These are phyloP conservation scores for Sarcophaga variegata DNA, from an alignment of 2,888 invertebrate genomes.

Conservation along the genomic window DNA sequence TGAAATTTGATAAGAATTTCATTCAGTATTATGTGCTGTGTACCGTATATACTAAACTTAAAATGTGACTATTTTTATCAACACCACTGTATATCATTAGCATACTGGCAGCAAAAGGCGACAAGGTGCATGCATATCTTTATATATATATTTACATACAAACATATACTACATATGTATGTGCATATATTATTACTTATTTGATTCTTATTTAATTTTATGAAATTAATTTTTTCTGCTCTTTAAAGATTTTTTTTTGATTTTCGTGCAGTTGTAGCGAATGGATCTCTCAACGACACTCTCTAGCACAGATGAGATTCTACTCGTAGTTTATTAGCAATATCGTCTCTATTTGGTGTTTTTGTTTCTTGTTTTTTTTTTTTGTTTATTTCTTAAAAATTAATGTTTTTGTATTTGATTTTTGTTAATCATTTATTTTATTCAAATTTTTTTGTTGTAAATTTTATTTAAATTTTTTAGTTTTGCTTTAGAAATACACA, in stretches of 20 bases:
- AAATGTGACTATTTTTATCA: not conserved
- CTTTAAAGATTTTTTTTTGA: not conserved
- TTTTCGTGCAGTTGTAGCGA: not conserved
- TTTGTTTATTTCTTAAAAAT: slow-evolving; percentile 16
- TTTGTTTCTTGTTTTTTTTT: not conserved
- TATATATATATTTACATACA: not conserved
- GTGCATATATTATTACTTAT: slow-evolving; percentile 13
- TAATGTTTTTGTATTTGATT: slow-evolving; percentile 4
- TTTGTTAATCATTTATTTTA: slow-evolving; percentile 29
- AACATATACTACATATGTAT: not conserved
- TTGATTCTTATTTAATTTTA: slow-evolving; percentile 14
- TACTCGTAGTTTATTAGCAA: slow-evolving; percentile 21
- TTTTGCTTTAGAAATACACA: slow-evolving; percentile 15
- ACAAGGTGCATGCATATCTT: not conserved
- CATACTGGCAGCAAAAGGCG: not conserved
- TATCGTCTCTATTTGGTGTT: not conserved
- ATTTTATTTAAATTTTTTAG: not conserved
- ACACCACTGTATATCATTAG: slow-evolving; percentile 7
- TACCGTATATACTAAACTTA: not conserved
- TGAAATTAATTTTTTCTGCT: slow-evolving; percentile 29
- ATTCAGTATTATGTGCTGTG: too few species aligned
- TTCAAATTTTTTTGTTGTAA: slow-evolving; percentile 3
- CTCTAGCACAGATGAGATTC: slow-evolving; percentile 27
- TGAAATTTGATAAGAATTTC: too few species aligned
- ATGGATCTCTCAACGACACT: slow-evolving; percentile 34